Evolutionary conservation across 2,797 vertebrate genomes (phyloP).

Genomic region (Tinamus major): DNA sequence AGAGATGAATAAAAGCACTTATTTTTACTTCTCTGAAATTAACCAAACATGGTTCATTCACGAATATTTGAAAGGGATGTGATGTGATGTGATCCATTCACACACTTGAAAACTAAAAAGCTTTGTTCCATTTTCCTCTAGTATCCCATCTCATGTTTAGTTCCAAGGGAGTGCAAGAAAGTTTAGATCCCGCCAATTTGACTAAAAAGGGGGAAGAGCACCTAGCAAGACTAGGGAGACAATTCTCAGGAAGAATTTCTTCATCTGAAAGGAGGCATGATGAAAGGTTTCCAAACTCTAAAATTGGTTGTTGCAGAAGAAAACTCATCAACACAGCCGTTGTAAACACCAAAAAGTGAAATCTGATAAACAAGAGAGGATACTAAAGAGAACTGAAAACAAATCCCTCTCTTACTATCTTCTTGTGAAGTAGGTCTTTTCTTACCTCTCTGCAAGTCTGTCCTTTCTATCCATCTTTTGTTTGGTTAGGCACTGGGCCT

Average conservation of each 20-base stretch:
- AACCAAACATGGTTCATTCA: constrained; percentile 20
- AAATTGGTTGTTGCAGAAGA: neutral
- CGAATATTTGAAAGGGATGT: neutral
- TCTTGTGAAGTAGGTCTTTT: neutral
- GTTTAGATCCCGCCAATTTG: neutral
- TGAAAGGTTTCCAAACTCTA: neutral
- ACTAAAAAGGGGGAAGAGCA: neutral
- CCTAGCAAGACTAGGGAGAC: neutral
- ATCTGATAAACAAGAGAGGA: neutral
- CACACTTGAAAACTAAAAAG: neutral
- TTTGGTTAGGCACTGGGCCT: neutral
- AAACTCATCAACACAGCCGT: neutral
- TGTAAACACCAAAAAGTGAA: neutral
- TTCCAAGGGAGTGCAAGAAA: neutral
- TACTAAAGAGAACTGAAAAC: neutral
- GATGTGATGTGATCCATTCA: neutral
- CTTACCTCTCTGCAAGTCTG: accelerated
- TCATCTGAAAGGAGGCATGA: neutral
- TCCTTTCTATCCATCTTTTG: neutral
- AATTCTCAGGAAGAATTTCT: neutral
- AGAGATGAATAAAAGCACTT: constrained; percentile 36
- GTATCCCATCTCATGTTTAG: neutral
- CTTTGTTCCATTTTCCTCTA: neutral
- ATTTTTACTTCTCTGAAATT: constrained; percentile 34
- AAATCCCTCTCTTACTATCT: neutral